Percentiles rank a stretch among this genome's conserved stretches.
Evolutionary conservation across 2,113 vertebrate species (phyloP).

Genomic region (Orientallactaga bullata): DNA sequence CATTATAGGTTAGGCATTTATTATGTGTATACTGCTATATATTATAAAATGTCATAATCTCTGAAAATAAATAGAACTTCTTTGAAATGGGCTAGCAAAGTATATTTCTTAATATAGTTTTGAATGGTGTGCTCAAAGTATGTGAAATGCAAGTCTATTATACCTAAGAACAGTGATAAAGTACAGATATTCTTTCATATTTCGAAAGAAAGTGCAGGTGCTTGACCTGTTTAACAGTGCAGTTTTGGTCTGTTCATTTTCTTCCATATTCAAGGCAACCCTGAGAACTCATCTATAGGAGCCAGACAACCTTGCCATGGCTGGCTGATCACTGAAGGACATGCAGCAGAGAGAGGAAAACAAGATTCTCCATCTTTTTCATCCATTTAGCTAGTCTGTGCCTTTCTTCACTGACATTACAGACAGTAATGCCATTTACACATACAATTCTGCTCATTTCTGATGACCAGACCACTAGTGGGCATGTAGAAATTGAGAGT

Average conservation of each 20-base stretch:
- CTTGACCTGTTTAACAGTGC: background rate
- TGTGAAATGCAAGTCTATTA: background rate
- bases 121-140: background rate
- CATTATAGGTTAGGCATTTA: background rate
- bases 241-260: background rate
- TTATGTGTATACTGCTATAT: background rate
- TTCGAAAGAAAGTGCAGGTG: background rate
- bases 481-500: background rate
- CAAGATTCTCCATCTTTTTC: background rate
- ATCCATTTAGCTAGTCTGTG: background rate
- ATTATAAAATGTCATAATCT: background rate
- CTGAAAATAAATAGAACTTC: conserved; percentile 34
- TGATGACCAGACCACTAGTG: background rate
- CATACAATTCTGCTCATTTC: background rate
- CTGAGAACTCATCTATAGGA: background rate
- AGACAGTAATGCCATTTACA: background rate
- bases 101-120: background rate
- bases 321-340: background rate
- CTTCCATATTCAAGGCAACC: background rate
- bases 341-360: background rate
- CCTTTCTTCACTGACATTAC: background rate
- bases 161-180: background rate
- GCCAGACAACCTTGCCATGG: background rate
- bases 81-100: conserved; percentile 2
- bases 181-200: background rate